Percentiles rank a stretch among this genome's conserved stretches.
Evolutionary conservation across 2,113 vertebrate species (phyloP).

Genomic region (Rhynchomys soricoides): DNA sequence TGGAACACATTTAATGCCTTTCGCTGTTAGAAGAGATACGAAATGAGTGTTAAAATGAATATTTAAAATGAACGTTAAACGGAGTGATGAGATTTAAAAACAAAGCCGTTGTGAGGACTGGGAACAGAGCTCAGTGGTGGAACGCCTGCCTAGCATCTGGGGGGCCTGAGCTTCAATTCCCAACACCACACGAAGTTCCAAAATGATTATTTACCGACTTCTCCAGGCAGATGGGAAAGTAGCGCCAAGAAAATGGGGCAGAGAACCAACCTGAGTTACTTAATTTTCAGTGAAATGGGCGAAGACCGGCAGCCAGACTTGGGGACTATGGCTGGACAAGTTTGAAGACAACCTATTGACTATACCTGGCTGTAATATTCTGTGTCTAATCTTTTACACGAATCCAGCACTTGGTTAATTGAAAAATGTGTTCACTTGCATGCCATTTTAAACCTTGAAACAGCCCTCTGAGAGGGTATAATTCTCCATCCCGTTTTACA

Average conservation of each 20-base stretch:
- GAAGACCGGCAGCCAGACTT: neutral
- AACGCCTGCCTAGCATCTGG: neutral
- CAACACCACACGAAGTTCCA: neutral
- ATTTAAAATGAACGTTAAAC: neutral
- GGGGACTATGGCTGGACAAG: neutral
- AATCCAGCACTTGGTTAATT: neutral
- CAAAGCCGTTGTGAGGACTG: neutral
- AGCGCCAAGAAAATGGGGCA: constrained; percentile 1
- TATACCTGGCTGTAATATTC: neutral
- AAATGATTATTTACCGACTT: constrained; percentile 5
- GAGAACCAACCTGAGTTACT: constrained; percentile 46
- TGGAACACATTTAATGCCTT: neutral
- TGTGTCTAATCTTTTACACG: neutral
- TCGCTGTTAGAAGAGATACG: neutral
- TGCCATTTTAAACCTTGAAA: neutral
- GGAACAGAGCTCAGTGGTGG: neutral
- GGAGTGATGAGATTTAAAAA: neutral
- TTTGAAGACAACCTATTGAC: neutral
- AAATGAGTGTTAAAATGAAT: neutral
- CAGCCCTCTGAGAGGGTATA: neutral
- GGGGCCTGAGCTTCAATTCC: neutral
- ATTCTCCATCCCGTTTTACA: constrained; percentile 51
- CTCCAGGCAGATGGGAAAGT: neutral
- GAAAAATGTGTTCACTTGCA: neutral
- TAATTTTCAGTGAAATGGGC: neutral